Conservation (phyloP, 2,797 vertebrate genomes). For the Alcedo atthis region DNA sequence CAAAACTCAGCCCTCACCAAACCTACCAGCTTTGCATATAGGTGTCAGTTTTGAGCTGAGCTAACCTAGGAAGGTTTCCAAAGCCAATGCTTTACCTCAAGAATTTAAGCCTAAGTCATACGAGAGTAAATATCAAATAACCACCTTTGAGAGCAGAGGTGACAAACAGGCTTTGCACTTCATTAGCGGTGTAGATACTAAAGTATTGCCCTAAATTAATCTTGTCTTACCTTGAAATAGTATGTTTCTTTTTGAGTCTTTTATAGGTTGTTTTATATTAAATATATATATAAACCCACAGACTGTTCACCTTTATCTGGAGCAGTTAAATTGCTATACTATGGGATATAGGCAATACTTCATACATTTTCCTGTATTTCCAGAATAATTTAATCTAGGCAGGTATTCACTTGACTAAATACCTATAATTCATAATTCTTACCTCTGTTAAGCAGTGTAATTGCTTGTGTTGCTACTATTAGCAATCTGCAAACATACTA, state of each 20-base stretch:
- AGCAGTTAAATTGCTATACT: background rate
- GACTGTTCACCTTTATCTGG: background rate
- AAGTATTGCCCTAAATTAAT: background rate
- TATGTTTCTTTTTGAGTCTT: background rate
- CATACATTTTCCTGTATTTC: background rate
- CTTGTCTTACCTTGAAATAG: background rate
- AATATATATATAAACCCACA: too few species aligned
- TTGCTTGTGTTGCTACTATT: background rate
- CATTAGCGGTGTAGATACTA: background rate
- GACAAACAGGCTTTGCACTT: background rate
- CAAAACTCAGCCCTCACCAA: background rate
- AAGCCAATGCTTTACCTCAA: background rate
- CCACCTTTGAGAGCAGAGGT: background rate
- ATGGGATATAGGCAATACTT: background rate
- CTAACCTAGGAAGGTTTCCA: background rate
- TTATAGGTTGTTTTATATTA: background rate
- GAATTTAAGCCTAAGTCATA: background rate
- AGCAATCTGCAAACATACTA: background rate
- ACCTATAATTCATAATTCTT: background rate
- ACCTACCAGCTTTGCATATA: background rate
- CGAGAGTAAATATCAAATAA: background rate
- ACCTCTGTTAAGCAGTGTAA: background rate
- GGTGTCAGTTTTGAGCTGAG: rapidly evolving
- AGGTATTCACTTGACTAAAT: background rate
- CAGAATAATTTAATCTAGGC: background rate